Evolutionary conservation across 2,113 vertebrate species (phyloP).

Genomic region (Vombatus ursinus): DNA sequence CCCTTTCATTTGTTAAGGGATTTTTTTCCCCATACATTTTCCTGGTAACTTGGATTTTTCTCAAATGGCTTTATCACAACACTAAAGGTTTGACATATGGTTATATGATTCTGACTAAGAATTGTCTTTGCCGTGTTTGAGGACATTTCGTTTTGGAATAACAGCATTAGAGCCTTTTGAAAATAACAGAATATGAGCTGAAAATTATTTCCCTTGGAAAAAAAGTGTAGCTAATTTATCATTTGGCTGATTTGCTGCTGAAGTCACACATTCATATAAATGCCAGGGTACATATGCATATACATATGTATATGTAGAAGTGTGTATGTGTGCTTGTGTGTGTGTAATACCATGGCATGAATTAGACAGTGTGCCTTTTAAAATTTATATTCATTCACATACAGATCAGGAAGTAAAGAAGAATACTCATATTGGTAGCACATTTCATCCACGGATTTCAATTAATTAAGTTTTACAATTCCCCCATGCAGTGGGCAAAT

Average conservation of each 20-base stretch:
- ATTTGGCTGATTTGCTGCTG: conserved; percentile 78
- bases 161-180: conserved; percentile 75
- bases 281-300: conserved; percentile 79
- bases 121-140: conserved; percentile 77
- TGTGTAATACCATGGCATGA: conserved; percentile 57
- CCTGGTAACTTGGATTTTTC: conserved; percentile 44
- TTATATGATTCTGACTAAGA: conserved; percentile 61
- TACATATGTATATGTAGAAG: conserved; percentile 77
- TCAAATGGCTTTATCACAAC: conserved; percentile 55
- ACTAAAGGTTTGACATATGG: conserved; percentile 60
- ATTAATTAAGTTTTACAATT: conserved; percentile 73
- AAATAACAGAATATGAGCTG: conserved; percentile 78
- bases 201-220: conserved; percentile 78
- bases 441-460: conserved; percentile 64
- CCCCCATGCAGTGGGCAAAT: conserved; percentile 55
- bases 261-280: conserved; percentile 79
- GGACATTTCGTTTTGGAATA: conserved; percentile 75
- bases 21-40: conserved; percentile 45
- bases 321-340: conserved; percentile 29
- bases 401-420: conserved; percentile 61
- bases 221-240: conserved; percentile 78
- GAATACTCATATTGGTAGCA: conserved; percentile 59
- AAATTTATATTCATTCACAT: conserved; percentile 71
- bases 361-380: conserved; percentile 69
- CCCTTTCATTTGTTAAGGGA: conserved; percentile 52